Conservation (phyloP, 2,113 vertebrate species). For the Heptranchias perlo region DNA sequence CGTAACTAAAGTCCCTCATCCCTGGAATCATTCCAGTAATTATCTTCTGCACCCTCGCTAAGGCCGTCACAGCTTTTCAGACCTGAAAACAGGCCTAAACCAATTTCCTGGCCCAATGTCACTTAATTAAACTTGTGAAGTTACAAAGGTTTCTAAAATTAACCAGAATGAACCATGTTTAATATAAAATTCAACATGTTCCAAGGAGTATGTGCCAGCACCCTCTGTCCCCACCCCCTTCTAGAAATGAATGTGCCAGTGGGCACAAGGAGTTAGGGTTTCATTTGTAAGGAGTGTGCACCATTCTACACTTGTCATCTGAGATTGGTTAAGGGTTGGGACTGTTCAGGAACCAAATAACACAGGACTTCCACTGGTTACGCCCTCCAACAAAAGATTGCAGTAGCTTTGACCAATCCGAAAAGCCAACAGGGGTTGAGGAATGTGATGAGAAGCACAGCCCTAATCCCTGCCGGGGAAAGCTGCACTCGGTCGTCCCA, state of each 20-base stretch:
- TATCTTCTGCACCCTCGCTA: no score
- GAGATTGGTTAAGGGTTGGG: background rate
- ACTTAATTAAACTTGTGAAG: background rate
- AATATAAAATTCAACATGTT: background rate
- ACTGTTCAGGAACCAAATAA: background rate
- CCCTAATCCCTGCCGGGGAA: background rate
- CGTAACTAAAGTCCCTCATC: no score
- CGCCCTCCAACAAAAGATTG: background rate
- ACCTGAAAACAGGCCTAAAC: background rate
- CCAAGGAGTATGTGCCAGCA: background rate
- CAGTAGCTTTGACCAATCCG: background rate
- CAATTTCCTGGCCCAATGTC: background rate
- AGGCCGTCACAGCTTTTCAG: no score
- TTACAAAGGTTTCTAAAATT: background rate
- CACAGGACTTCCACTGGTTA: background rate
- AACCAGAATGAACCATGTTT: background rate
- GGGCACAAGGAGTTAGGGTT: background rate
- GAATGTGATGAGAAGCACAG: background rate
- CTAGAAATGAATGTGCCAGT: background rate
- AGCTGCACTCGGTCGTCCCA: background rate
- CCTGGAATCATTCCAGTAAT: no score
- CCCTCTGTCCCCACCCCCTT: background rate
- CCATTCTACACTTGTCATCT: background rate
- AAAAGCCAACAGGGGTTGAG: background rate
- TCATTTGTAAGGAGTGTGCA: background rate